Evolutionary conservation across 1,140 invertebrate species (phyloP).

Genomic region (Holotrichia oblita): DNA sequence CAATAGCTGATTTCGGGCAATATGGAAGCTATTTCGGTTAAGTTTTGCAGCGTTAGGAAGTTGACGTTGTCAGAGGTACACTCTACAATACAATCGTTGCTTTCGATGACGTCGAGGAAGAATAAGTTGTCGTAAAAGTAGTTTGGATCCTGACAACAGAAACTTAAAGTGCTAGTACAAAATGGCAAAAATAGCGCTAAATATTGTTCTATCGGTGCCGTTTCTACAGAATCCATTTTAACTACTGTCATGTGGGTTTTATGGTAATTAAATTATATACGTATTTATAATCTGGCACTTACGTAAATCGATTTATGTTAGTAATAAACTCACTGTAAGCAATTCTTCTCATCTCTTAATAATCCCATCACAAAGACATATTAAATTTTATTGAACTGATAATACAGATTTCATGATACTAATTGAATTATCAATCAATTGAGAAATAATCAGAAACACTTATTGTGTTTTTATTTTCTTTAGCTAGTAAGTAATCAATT

Average conservation of each 20-base stretch:
- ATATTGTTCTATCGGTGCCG: background rate
- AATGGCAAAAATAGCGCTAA: background rate
- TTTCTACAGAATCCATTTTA: background rate
- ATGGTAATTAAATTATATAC: background rate
- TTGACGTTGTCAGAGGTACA: background rate
- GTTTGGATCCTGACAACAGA: background rate
- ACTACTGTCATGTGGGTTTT: background rate
- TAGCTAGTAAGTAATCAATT: too few species aligned
- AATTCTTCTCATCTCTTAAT: too few species aligned
- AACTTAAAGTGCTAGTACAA: background rate
- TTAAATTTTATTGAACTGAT: too few species aligned
- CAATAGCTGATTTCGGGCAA: background rate
- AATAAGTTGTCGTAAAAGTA: background rate
- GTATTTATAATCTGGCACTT: too few species aligned
- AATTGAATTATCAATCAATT: too few species aligned
- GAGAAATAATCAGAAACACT: too few species aligned
- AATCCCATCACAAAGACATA: too few species aligned
- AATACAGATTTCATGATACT: too few species aligned
- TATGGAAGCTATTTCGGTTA: background rate
- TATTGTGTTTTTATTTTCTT: too few species aligned
- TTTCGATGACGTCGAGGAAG: background rate
- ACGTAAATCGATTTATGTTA: too few species aligned
- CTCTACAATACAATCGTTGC: background rate
- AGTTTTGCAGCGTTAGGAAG: background rate
- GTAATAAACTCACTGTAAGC: too few species aligned